Base-by-base conservation (phyloP, 2,113 vertebrate species). In the Argyrosomus japonicus region DNA sequence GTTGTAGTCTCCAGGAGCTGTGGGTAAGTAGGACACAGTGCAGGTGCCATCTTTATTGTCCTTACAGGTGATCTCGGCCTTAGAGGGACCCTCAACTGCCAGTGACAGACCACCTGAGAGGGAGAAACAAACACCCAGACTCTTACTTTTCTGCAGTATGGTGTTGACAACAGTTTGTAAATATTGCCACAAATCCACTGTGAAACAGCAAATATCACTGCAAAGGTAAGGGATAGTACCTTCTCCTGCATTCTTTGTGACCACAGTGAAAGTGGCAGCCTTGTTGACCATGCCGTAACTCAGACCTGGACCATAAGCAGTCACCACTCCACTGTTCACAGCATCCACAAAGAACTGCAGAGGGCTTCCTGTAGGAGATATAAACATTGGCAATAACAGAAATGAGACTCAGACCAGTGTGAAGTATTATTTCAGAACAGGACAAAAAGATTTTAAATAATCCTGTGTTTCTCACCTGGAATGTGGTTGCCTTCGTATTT, bases 41-140 rank as follows among this genome's bases (percentile, higher is more conserved):
- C 98, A 99, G 1, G 98, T 99, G 17, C 98, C 98, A 0, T 99
- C 97, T 87, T 99, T 99, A 92, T 99, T 99, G 87, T 99, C 98
- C 86, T 99, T 98, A 81, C 98, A 99, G 60, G 97, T 98, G 95
- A 99, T 99, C 93, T 98, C 98, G 0, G 98, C 98, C 93, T 99
- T 99, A 50, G 98, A 99, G 0, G 98, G 98, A 12, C 98, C 98
- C 85, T 99, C 98, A 12, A 99, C 98, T 0, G 98, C 98, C 71
- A 99, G 92, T 0, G 98, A 99, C 81, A 99, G 95, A 19, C 98
- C 98, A 53, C 98, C 98, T 99, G 83, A 68, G 51, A 54, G 74
- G 58, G 6, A 67, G 12, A 27, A 40, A 32, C 5, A n/a, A 12
- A 85, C 15, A 48, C 2, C 19, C 64, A 40, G 4, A 2, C 32